Conservation (phyloP, 2,888 invertebrate species). For the Philaethria dido region DNA sequence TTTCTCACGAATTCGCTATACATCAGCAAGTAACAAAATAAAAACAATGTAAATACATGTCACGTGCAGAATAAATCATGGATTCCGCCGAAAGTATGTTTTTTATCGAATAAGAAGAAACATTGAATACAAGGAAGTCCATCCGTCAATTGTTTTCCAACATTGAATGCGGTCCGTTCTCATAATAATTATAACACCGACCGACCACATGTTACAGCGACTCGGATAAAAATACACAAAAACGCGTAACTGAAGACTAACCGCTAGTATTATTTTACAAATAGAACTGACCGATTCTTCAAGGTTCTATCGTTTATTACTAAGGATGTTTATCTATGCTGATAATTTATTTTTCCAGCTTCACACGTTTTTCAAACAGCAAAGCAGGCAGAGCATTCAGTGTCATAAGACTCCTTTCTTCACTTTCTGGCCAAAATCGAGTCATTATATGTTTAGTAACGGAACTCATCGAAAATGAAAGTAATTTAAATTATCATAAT, state of each 20-base stretch:
- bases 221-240: slow-evolving; percentile 45
- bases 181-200: slow-evolving; percentile 35
- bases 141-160: slow-evolving; percentile 40
- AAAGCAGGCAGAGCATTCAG: too few species aligned
- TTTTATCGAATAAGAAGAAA: slow-evolving; percentile 30
- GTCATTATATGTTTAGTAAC: too few species aligned
- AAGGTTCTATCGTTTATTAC: slow-evolving; percentile 41
- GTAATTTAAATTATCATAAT: too few species aligned
- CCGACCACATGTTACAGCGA: slow-evolving; percentile 41
- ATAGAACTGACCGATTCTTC: slow-evolving; percentile 28
- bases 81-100: slow-evolving; percentile 24
- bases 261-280: slow-evolving; percentile 26
- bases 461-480: too few species aligned
- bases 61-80: slow-evolving; percentile 11
- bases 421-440: too few species aligned
- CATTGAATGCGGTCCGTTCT: slow-evolving; percentile 24
- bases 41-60: not conserved
- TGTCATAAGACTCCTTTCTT: too few species aligned
- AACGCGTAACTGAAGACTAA: slow-evolving; percentile 39
- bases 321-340: slow-evolving; percentile 18
- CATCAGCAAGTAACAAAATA: not conserved
- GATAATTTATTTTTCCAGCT: slow-evolving; percentile 8
- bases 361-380: too few species aligned
- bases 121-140: slow-evolving; percentile 38
- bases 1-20: not conserved